Percentiles rank a stretch among this genome's conserved stretches.
These are phyloP conservation scores for Mactromeris polynyma DNA, from an alignment of 2,888 invertebrate genomes.

Conservation along the genomic window DNA sequence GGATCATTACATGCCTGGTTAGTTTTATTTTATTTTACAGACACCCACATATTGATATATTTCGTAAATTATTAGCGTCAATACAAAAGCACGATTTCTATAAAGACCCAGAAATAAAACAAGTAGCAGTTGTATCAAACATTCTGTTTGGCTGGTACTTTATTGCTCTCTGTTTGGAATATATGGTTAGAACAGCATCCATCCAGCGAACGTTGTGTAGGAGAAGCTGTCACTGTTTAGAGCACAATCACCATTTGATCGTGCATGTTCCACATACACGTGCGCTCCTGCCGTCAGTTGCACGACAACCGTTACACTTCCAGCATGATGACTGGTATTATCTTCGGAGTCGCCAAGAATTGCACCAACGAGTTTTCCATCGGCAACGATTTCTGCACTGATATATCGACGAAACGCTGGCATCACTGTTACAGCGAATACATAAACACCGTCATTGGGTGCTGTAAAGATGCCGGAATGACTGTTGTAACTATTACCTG, in stretches of 20 bases:
- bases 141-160: too few relatives aligned
- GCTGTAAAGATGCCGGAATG: conserved; percentile 35
- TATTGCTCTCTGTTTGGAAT: too few relatives aligned
- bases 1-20: too few relatives aligned
- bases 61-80: too few relatives aligned
- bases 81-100: too few relatives aligned
- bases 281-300: not conserved
- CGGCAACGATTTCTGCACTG: not conserved
- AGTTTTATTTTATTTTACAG: too few relatives aligned
- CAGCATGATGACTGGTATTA: not conserved
- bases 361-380: not conserved
- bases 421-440: not conserved
- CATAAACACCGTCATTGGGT: conserved; percentile 11
- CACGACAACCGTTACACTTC: not conserved
- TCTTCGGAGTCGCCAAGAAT: conserved; percentile 9
- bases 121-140: too few relatives aligned
- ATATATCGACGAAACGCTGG: not conserved
- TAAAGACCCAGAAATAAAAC: too few relatives aligned
- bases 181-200: not conserved
- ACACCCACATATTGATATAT: too few relatives aligned
- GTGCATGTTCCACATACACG: not conserved
- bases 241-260: not conserved
- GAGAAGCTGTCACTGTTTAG: not conserved
- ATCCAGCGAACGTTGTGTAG: not conserved
- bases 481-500: conserved; percentile 10